Evolutionary conservation across 2,888 invertebrate species (phyloP), one percentile per base, ranked within the genome.

Genomic region (Gymnocheta viridis): DNA sequence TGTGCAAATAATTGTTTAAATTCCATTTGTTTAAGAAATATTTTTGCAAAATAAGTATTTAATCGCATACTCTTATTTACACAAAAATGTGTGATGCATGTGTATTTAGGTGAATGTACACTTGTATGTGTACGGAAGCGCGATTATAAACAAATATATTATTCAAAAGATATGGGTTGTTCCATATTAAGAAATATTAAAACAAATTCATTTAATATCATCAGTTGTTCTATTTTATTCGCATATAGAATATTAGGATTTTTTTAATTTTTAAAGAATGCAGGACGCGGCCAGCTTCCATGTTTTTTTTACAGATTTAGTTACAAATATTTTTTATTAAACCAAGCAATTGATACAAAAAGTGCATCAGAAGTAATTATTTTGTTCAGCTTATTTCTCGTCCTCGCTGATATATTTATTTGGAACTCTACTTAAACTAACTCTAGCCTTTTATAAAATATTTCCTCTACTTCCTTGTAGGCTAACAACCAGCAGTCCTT

Each of bases 1-100:
- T 44, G 41, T 44, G 44, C 22, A 64, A 64, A 64, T 64, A 64
- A 64, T 64, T 47, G 47, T n/a, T 64, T 29, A 47, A 64, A 47
- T 64, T 64, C 12, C 19, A 29, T 64, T 44, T 47, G 44, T 47
- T 27, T 64, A 10, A 44, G 29, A 64, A 47, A 64, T 64, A 44
- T 44, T 64, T 64, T 27, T 24, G 27, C 41, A 27, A 27, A 6
- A 29, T 29, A 29, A 29, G 44, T 47, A 44, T 47, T 44, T 44
- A 44, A 19, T 24, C 24, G 41, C 62, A 44, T 17, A 29, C 27
- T 64, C 64, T 9, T 44, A 29, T 44, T 44, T 44, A 14, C 14
- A 29, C 9, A 44, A 17, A 64, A 44, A 54, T 2, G n/a, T 64
- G 5, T 29, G n/a, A 17, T 17, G 7, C 47, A 2, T 22, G 12